Percentiles rank a stretch among this genome's conserved stretches.
Conservation (phyloP, 2,888 invertebrate species). For the Trichopoda pennipes region DNA sequence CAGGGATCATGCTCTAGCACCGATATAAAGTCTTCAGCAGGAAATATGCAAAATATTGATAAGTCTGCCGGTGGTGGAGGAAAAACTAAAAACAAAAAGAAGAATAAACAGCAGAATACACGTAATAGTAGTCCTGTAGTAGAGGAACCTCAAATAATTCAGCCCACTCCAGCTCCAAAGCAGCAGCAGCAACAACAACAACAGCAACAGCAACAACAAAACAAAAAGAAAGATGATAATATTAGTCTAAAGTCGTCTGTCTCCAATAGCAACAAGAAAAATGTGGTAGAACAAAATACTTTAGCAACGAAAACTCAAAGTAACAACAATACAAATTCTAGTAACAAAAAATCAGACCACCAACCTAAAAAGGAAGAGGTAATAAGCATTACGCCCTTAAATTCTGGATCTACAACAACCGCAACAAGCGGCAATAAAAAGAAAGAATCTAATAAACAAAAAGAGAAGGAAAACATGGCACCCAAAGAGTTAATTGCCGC, state of each 20-base stretch:
- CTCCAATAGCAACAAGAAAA: slow-evolving; percentile 64
- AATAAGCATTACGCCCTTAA: slow-evolving; percentile 41
- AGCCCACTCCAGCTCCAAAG: slow-evolving; percentile 23
- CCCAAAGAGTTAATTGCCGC: slow-evolving; percentile 73
- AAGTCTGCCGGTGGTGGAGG: slow-evolving; percentile 67
- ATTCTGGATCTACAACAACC: slow-evolving; percentile 46
- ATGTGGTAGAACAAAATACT: slow-evolving; percentile 45
- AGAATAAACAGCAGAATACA: slow-evolving; percentile 68
- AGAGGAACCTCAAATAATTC: slow-evolving; percentile 54
- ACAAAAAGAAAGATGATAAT: slow-evolving; percentile 68
- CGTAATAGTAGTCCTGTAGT: slow-evolving; percentile 62
- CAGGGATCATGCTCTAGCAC: slow-evolving; percentile 94
- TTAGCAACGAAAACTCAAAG: slow-evolving; percentile 46
- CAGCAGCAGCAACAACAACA: slow-evolving; percentile 44
- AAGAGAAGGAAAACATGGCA: slow-evolving; percentile 80
- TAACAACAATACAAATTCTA: slow-evolving; percentile 58
- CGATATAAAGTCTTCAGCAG: slow-evolving; percentile 85
- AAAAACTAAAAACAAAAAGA: slow-evolving; percentile 74
- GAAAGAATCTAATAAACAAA: slow-evolving; percentile 75
- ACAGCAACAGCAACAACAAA: slow-evolving; percentile 42
- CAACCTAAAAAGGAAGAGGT: slow-evolving; percentile 79
- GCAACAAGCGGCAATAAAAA: slow-evolving; percentile 68
- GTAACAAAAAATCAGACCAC: slow-evolving; percentile 69
- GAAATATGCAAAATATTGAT: slow-evolving; percentile 71
- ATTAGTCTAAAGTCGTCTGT: slow-evolving; percentile 36